These are phyloP conservation scores for Geodia barretti DNA, from an alignment of 37 sponge, comb jelly and placozoan genomes.

Conservation along the genomic window DNA sequence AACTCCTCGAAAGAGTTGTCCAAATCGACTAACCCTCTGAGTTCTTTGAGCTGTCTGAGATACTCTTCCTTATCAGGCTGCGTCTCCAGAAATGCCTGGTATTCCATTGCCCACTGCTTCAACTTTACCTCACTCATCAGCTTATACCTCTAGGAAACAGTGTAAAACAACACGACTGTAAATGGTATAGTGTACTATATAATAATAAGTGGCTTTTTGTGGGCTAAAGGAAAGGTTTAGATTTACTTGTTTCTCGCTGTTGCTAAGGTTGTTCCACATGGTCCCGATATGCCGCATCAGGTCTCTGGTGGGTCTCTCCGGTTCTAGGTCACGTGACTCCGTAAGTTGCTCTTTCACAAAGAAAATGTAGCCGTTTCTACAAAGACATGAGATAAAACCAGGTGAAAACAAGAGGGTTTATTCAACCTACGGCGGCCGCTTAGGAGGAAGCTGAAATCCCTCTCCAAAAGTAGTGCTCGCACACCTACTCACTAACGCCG, in stretches of 20 bases:
- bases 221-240: no score
- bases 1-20: no score
- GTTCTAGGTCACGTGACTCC: not conserved
- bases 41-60: not conserved
- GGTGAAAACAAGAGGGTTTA: no score
- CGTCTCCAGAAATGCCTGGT: not conserved
- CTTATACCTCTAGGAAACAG: not conserved
- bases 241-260: not conserved
- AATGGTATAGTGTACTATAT: no score
- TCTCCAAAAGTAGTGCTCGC: no score
- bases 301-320: not conserved
- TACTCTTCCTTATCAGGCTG: not conserved
- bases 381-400: not conserved
- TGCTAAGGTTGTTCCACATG: not conserved
- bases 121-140: not conserved
- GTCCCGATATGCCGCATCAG: not conserved
- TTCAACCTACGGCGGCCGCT: not conserved
- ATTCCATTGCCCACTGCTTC: not conserved
- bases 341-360: not conserved
- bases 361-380: not conserved
- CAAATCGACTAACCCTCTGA: not conserved
- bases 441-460: not conserved
- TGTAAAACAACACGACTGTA: not conserved
- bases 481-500: no score
- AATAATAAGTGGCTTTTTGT: no score